Base-by-base conservation (phyloP, 2,113 vertebrate genomes). In the Indri indri region DNA sequence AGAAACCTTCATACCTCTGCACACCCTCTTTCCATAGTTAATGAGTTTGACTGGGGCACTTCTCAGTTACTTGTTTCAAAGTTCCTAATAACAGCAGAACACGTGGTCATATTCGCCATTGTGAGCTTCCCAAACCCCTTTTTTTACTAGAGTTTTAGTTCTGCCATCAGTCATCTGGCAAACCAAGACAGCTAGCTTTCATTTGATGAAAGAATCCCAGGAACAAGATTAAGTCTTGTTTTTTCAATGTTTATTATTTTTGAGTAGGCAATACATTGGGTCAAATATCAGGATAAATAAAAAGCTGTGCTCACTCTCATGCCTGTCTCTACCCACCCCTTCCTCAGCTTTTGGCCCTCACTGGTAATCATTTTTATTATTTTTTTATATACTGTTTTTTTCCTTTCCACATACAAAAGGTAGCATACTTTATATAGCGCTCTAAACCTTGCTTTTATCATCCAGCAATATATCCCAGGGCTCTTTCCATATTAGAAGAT, bases 231-330 rank as follows among this genome's bases (percentile, higher is more conserved):
- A 34, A n/a, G 37, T 87, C 59, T 95, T 71, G 3, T 32, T 59
- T 74, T 20, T 81, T 10, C 4, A 5, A 34, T 65, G 89, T 45
- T 73, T 54, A 81, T 71, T 2, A 76, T 77, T 92, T 76, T 37
- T 2, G 68, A 10, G 61, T 40, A 87, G 68, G n/a, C 11, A 59
- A 57, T 83, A 68, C 20, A n/a, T 45, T 42, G 20, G 34, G 13
- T 74, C 14, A 96, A 83, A 96, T 87, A 79, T 73, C 34, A 40
- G 73, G 74, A 90, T 66, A 34, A 96, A n/a, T 59, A 81, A 85
- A 83, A 91, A 57, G 12, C 13, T 16, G 40, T 40, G 45, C 8
- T 66, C 42, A 30, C 9, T 34, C 30, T 84, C 3, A 27, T 17
- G 5, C 3, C 30, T 92, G 23, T 30, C 8, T 4, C 22, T 20